phyloP scores from a whole-genome alignment of 2,888 invertebrate species.

The Archips xylosteana region DNA sequence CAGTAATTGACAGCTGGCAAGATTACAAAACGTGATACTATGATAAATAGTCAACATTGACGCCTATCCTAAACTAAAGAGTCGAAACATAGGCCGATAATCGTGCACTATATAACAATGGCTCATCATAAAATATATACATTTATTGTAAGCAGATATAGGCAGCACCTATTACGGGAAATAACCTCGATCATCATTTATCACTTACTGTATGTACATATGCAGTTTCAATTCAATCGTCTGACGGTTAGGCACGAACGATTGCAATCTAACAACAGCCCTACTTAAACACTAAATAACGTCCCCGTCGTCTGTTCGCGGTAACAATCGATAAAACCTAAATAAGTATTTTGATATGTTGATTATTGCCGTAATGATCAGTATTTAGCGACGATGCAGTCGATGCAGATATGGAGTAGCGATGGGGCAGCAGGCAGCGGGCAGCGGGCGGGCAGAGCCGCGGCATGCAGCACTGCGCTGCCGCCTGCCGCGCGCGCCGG shows the following conservation, averaged over 20 bases:
- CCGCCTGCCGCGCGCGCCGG: conserved; percentile 48
- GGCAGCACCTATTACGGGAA: conserved; percentile 42
- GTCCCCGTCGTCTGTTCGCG: conserved; percentile 65
- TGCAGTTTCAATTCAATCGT: conserved; percentile 29
- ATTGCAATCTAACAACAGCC: conserved; percentile 48
- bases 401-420: conserved; percentile 55
- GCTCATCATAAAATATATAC: conserved; percentile 38
- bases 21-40: conserved; percentile 38
- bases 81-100: conserved; percentile 44
- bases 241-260: conserved; percentile 59
- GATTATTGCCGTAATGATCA: conserved; percentile 70
- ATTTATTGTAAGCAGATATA: conserved; percentile 36
- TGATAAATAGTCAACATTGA: conserved; percentile 32
- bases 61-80: conserved; percentile 35
- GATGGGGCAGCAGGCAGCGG: conserved; percentile 61
- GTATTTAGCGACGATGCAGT: conserved; percentile 58
- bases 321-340: conserved; percentile 59
- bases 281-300: conserved; percentile 72
- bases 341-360: conserved; percentile 75
- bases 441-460: conserved; percentile 4
- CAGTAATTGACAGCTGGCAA: conserved; percentile 49
- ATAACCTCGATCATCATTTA: conserved; percentile 29
- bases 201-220: conserved; percentile 12
- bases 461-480: conserved; percentile 56
- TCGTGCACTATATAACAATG: conserved; percentile 41